Conservation (phyloP, 2,797 vertebrate species). For the Enteromius viviparus region DNA sequence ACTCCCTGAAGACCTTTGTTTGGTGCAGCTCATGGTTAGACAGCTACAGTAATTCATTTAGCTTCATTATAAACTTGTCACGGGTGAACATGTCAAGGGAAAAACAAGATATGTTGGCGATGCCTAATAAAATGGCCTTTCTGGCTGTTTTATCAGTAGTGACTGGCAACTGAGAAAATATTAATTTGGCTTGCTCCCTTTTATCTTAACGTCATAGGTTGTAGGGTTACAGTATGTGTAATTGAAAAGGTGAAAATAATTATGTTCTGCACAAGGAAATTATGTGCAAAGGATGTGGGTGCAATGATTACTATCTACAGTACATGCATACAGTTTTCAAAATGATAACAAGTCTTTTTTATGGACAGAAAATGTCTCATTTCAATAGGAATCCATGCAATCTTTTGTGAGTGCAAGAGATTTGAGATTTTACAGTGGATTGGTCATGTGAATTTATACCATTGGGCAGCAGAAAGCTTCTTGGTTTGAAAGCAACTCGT, state of each 20-base stretch:
- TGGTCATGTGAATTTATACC: not conserved
- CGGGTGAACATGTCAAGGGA: not conserved
- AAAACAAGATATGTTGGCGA: not conserved
- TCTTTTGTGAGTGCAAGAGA: not conserved
- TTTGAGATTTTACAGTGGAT: not conserved
- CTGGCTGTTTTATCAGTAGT: not conserved
- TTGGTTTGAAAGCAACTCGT: not conserved
- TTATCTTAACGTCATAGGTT: not conserved
- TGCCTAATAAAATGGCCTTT: conserved; percentile 3
- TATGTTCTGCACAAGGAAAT: not conserved
- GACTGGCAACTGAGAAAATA: not conserved
- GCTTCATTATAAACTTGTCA: conserved; percentile 2
- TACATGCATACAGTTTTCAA: not conserved
- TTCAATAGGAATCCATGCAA: not conserved
- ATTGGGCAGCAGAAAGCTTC: not conserved
- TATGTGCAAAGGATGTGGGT: not conserved
- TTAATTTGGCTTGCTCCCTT: conserved; percentile 18
- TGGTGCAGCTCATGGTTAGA: not conserved
- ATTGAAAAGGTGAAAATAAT: conserved; percentile 6
- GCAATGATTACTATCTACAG: not conserved
- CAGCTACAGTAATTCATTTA: not conserved
- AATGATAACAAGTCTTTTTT: not conserved
- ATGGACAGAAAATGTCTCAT: not conserved
- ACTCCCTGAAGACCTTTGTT: not conserved
- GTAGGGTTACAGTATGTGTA: not conserved